phyloP scores from a whole-genome alignment of 2,888 invertebrate genomes.

The Scelioninae gen. 1 region DNA sequence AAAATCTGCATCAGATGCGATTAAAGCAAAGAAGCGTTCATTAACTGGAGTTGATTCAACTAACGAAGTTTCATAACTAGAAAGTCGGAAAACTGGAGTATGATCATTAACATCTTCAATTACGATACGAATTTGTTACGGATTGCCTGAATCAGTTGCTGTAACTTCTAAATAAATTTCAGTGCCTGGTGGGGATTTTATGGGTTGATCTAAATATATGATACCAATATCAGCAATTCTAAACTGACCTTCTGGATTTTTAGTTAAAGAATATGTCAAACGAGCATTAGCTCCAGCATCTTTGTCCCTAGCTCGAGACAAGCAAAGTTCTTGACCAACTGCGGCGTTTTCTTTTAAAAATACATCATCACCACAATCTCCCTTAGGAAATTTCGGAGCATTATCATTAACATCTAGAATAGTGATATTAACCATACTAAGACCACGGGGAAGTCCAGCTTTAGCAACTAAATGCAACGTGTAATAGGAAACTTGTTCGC shows the following conservation, averaged over 20 bases:
- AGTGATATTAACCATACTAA: slow-evolving; percentile 91
- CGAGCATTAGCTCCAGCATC: slow-evolving; percentile 96
- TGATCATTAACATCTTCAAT: slow-evolving; percentile 97
- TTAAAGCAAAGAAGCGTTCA: slow-evolving; percentile 94
- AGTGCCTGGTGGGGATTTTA: slow-evolving; percentile 90
- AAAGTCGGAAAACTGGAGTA: slow-evolving; percentile 96
- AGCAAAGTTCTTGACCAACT: slow-evolving; percentile 95
- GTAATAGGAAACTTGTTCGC: slow-evolving; percentile 92
- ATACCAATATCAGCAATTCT: slow-evolving; percentile 94
- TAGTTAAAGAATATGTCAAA: slow-evolving; percentile 91
- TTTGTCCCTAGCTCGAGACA: slow-evolving; percentile 93
- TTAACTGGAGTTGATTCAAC: slow-evolving; percentile 96
- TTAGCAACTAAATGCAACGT: slow-evolving; percentile 92
- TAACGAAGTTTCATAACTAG: slow-evolving; percentile 96
- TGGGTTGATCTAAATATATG: slow-evolving; percentile 92
- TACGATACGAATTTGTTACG: slow-evolving; percentile 89
- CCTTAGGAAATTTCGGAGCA: slow-evolving; percentile 92
- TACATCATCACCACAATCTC: slow-evolving; percentile 89
- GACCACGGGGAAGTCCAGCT: slow-evolving; percentile 90
- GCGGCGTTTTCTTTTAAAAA: slow-evolving; percentile 94
- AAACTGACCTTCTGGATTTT: slow-evolving; percentile 92
- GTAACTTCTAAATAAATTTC: slow-evolving; percentile 90
- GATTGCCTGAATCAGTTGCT: slow-evolving; percentile 93
- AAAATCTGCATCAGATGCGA: slow-evolving; percentile 95
- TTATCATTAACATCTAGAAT: slow-evolving; percentile 96